Conservation (phyloP, 2,888 invertebrate genomes). For the Cremastinae sp. region DNA sequence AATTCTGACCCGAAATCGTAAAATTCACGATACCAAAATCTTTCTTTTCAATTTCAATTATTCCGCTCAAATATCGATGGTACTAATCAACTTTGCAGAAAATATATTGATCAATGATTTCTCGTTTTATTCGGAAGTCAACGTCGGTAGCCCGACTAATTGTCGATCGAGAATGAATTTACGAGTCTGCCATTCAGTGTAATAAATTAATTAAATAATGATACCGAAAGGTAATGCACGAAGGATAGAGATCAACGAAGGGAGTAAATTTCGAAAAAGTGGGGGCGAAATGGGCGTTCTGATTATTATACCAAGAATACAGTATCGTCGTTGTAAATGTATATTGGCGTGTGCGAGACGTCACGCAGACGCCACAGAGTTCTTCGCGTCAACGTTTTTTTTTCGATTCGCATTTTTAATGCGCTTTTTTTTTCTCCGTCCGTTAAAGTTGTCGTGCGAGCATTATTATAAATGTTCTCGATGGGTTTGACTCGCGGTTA, state of each 20-base stretch:
- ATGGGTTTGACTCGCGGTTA: constrained; percentile 61
- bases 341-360: constrained; percentile 38
- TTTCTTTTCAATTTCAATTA: not conserved
- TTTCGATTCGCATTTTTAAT: not conserved
- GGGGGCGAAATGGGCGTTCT: constrained; percentile 41
- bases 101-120: constrained; percentile 11
- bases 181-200: constrained; percentile 33
- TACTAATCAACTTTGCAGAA: no score
- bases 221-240: constrained; percentile 3
- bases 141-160: constrained; percentile 15
- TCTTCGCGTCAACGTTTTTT: constrained; percentile 31
- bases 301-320: not conserved
- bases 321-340: constrained; percentile 7
- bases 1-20: not conserved
- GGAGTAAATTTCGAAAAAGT: constrained; percentile 1
- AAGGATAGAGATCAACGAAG: not conserved
- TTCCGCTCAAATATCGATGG: not conserved
- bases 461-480: constrained; percentile 58
- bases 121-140: not conserved
- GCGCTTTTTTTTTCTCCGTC: not conserved
- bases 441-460: constrained; percentile 30
- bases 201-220: constrained; percentile 43
- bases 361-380: constrained; percentile 32
- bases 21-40: constrained; percentile 13
- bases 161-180: constrained; percentile 3